Evolutionary conservation across 2,888 invertebrate species (phyloP).

Genomic region (Orthosia gracilis): DNA sequence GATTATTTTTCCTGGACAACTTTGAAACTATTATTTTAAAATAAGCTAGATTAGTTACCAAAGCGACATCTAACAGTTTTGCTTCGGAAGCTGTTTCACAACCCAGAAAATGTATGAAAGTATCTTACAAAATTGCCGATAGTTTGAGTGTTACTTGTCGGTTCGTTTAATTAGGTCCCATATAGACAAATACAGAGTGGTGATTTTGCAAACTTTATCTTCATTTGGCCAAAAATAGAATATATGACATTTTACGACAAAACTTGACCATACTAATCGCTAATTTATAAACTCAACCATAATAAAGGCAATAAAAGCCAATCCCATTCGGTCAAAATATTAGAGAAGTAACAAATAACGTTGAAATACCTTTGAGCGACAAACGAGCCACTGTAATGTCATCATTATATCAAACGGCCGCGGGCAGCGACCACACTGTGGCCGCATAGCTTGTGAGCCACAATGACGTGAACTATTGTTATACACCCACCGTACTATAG

Average conservation of each 20-base stretch:
- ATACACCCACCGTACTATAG: neutral
- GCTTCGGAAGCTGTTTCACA: too few species aligned
- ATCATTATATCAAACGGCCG: slow-evolving; percentile 57
- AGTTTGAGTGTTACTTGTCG: too few species aligned
- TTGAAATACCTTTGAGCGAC: slow-evolving; percentile 34
- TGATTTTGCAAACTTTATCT: neutral
- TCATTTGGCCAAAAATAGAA: neutral
- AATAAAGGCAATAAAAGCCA: neutral
- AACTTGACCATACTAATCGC: neutral
- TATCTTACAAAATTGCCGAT: too few species aligned
- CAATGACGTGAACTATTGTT: slow-evolving; percentile 48
- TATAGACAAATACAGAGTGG: neutral
- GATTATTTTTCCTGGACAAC: neutral
- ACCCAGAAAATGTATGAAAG: too few species aligned
- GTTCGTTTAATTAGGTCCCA: neutral
- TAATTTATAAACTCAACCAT: neutral
- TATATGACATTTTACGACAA: neutral
- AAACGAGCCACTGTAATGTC: slow-evolving; percentile 54
- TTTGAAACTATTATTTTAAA: neutral
- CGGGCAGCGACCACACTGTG: neutral
- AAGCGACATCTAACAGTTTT: too few species aligned
- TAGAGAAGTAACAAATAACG: slow-evolving; percentile 45
- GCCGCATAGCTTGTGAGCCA: neutral
- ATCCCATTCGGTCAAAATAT: slow-evolving; percentile 2
- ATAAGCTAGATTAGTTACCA: neutral